A percentile compares a stretch with the other conserved stretches of the same genome.
phyloP scores from a whole-genome alignment of 2,113 vertebrate species.

The Tachuris rubrigastra region DNA sequence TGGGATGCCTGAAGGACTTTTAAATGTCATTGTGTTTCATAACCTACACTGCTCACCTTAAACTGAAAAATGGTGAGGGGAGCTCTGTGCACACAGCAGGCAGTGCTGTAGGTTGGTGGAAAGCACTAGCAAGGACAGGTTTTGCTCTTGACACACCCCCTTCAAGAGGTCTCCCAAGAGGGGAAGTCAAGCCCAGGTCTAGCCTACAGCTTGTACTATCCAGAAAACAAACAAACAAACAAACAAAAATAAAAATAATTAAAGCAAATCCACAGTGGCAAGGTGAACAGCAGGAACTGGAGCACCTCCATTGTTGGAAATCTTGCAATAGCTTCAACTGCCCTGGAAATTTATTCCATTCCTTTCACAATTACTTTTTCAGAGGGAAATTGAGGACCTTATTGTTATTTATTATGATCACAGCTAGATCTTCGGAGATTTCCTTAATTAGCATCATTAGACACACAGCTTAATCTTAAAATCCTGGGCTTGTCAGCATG shows the following conservation, averaged over 20 bases:
- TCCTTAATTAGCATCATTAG: slow-evolving; percentile 63
- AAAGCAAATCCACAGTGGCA: not conserved
- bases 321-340: not conserved
- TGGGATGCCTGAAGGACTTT: not conserved
- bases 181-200: not conserved
- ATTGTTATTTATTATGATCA: slow-evolving; percentile 57
- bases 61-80: not conserved
- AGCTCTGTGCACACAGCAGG: not conserved
- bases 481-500: slow-evolving; percentile 50
- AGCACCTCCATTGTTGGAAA: not conserved
- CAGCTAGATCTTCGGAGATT: slow-evolving; percentile 50
- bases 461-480: slow-evolving; percentile 65
- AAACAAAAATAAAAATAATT: too few relatives aligned
- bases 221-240: not conserved
- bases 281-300: not conserved
- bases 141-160: not conserved
- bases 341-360: not conserved
- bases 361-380: not conserved
- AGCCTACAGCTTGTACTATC: not conserved
- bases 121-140: not conserved
- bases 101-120: not conserved
- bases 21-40: not conserved
- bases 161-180: not conserved
- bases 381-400: slow-evolving; percentile 20
- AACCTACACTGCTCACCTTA: not conserved